Conservation (phyloP, 2,113 vertebrate genomes). For the Callocephalon fimbriatum region DNA sequence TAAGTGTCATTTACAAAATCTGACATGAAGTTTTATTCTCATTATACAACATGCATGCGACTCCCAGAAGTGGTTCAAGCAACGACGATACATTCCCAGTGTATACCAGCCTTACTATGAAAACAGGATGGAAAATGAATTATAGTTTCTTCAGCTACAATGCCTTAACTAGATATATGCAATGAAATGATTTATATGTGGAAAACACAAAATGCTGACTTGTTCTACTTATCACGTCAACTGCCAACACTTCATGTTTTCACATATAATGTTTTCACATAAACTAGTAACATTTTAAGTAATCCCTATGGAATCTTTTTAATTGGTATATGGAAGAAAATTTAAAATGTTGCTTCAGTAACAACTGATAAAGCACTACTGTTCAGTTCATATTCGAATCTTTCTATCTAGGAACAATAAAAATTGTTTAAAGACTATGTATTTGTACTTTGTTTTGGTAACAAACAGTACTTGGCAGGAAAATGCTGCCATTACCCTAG, state of each 20-base stretch:
- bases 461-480: neutral
- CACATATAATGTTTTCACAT: neutral
- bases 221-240: neutral
- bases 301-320: neutral
- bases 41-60: neutral
- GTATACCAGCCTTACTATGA: neutral
- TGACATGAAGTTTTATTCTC: neutral
- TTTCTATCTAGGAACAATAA: neutral
- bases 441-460: neutral
- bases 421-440: neutral
- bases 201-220: neutral
- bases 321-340: neutral
- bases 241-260: neutral
- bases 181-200: neutral
- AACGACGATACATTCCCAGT: neutral
- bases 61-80: neutral
- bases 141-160: neutral
- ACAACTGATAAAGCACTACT: neutral
- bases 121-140: neutral
- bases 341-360: neutral
- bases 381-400: accelerated
- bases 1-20: neutral
- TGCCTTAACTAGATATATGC: neutral
- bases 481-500: neutral
- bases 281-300: neutral